A percentile compares a stretch with the other conserved stretches of the same genome.
Evolutionary conservation across 2,888 invertebrate genomes (phyloP).

Genomic region (Pterostichus madidus): DNA sequence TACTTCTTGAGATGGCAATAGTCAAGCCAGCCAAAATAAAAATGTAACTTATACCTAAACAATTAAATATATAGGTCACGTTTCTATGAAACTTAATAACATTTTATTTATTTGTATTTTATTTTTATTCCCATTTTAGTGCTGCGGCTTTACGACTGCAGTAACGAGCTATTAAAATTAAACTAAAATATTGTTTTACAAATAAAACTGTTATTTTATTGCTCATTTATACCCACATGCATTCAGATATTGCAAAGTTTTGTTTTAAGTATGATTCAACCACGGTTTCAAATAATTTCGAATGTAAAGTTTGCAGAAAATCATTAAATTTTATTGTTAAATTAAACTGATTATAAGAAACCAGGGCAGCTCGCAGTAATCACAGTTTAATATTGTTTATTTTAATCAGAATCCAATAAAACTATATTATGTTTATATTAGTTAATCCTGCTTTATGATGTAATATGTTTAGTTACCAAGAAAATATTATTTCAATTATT

Average conservation of each 20-base stretch:
- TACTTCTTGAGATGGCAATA: too few relatives aligned
- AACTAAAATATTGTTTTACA: slow-evolving; percentile 16
- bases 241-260: neutral
- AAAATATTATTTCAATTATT: too few relatives aligned
- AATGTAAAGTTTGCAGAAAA: neutral
- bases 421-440: too few relatives aligned
- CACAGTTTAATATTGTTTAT: too few relatives aligned
- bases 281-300: neutral
- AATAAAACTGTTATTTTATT: neutral
- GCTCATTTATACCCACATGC: neutral
- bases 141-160: neutral
- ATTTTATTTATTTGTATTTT: slow-evolving; percentile 1
- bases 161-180: slow-evolving; percentile 22
- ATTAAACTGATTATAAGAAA: too few relatives aligned
- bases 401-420: too few relatives aligned
- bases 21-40: too few relatives aligned
- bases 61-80: neutral
- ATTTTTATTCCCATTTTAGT: slow-evolving; percentile 27
- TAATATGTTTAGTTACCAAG: too few relatives aligned
- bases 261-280: neutral
- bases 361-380: too few relatives aligned
- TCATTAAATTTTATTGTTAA: slow-evolving; percentile 2
- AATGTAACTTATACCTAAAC: neutral
- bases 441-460: too few relatives aligned
- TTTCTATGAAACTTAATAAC: slow-evolving; percentile 8